Percentiles rank a stretch among this genome's conserved stretches.
These are phyloP conservation scores for Peribatodes rhomboidaria DNA, from an alignment of 2,888 invertebrate species.

Conservation along the genomic window DNA sequence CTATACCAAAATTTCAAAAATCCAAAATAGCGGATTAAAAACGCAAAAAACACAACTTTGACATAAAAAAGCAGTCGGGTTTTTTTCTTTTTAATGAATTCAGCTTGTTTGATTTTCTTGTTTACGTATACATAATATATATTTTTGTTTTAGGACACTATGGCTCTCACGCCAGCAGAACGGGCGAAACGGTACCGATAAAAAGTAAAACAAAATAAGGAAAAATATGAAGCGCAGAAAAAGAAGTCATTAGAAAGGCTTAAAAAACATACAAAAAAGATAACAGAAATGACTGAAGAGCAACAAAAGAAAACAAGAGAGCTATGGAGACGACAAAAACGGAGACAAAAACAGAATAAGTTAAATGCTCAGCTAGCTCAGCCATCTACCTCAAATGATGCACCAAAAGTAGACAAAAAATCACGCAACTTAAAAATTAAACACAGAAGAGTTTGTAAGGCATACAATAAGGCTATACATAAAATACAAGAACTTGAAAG, in stretches of 20 bases:
- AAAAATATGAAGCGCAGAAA: slow-evolving; percentile 18
- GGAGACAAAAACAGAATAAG: slow-evolving; percentile 22
- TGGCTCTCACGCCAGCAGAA: slow-evolving; percentile 12
- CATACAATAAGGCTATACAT: slow-evolving; percentile 18
- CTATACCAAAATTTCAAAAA: slow-evolving; percentile 1
- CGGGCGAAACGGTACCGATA: slow-evolving; percentile 15
- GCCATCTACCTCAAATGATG: slow-evolving; percentile 10
- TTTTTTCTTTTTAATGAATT: slow-evolving; percentile 17
- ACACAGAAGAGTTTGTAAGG: slow-evolving; percentile 16
- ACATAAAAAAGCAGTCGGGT: slow-evolving; percentile 18
- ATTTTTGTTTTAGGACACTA: slow-evolving; percentile 16
- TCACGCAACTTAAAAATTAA: slow-evolving; percentile 22
- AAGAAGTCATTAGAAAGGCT: slow-evolving; percentile 17
- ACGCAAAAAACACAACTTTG: slow-evolving; percentile 18
- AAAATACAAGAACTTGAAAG: slow-evolving; percentile 24
- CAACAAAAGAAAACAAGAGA: slow-evolving; percentile 22
- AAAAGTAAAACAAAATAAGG: slow-evolving; percentile 12
- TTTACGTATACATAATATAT: slow-evolving; percentile 13
- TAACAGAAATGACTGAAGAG: slow-evolving; percentile 24
- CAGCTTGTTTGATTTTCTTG: slow-evolving; percentile 8
- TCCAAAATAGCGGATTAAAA: slow-evolving; percentile 17
- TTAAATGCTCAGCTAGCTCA: slow-evolving; percentile 19
- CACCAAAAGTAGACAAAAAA: slow-evolving; percentile 19
- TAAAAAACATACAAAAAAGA: slow-evolving; percentile 23
- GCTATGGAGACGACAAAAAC: slow-evolving; percentile 28